Evolutionary conservation across 2,797 vertebrate genomes (phyloP), one percentile per base, ranked within the genome.

Genomic region (Falco rusticolus): DNA sequence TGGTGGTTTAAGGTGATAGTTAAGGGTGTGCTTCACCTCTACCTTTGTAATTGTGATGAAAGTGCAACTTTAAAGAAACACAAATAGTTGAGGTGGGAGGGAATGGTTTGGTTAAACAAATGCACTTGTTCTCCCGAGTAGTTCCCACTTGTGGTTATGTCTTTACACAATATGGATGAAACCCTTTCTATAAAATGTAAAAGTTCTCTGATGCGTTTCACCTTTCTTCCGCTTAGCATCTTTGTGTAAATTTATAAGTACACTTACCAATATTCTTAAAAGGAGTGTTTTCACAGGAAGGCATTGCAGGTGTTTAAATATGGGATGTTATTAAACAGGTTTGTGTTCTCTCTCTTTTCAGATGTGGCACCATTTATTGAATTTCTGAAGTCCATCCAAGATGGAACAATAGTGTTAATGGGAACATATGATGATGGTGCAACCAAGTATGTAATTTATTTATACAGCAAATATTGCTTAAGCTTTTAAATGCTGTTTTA

Each of bases 331-430:
- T 26, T n/a, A 50, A 78, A 34, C 16, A 70, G 17, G 64, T 81
- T 21, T 45, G 5, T 75, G 9, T 93, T 93, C 61, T 71, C 34
- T 70, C 86, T 93, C 59, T 79, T 51, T 96, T 69, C 88, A 99
- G 99, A 99, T 68, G 99, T 99, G 87, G 98, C 97, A 20, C 98
- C 98, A 3, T 96, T 99, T 21, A 99, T 99, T 93, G 98, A 98
- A 74, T 99, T 99, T 96, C 93, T 99, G 65, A 99, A 99, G 92
- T 98, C 96, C 65, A 98, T 99, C 77, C 97, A 98, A 66, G 99
- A 99, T 8, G 99, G 99, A 78, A 99, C 99, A 0, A 95, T 99
- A 19, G 99, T 99, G 61, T 97, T 99, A 97, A 99, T 99, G 98
- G 99, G 98, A 81, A 99, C 99, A 0, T 99, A 99, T 6, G 99